Evolutionary conservation across 1,140 invertebrate genomes (phyloP).

Genomic region (Saxidomus purpurata): DNA sequence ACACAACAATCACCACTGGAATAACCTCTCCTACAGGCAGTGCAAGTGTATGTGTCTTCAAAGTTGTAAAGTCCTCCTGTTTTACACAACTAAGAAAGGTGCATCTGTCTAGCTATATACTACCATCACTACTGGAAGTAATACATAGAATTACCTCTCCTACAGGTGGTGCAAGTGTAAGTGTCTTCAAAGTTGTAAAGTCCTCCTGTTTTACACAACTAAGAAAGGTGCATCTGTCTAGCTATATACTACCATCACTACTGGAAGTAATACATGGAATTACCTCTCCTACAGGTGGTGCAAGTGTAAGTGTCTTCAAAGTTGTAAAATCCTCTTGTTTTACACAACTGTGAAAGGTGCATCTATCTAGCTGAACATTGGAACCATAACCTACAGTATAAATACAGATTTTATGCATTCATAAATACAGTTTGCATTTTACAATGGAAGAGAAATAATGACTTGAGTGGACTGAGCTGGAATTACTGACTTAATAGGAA

Average conservation of each 20-base stretch:
- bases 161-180: constrained; percentile 51
- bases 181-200: constrained; percentile 72
- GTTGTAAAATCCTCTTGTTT: constrained; percentile 76
- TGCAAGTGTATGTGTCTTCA: not conserved
- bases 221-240: constrained; percentile 82
- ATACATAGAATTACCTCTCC: not conserved
- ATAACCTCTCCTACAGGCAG: not conserved
- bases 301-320: constrained; percentile 71
- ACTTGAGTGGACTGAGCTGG: no score
- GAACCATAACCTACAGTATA: constrained; percentile 75
- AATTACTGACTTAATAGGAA: no score
- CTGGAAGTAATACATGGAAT: not conserved
- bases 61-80: constrained; percentile 75
- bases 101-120: constrained; percentile 76
- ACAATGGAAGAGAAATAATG: no score
- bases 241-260: no score
- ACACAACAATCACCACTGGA: no score
- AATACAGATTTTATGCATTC: not conserved
- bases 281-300: constrained; percentile 82
- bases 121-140: no score
- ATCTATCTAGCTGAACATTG: constrained; percentile 78
- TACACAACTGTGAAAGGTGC: constrained; percentile 82
- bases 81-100: constrained; percentile 82
- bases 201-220: constrained; percentile 78
- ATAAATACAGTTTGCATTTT: no score